Percentiles rank a stretch among this genome's conserved stretches.
These are phyloP conservation scores for Eretmochelys imbricata DNA, from an alignment of 2,113 vertebrate genomes.

Conservation along the genomic window DNA sequence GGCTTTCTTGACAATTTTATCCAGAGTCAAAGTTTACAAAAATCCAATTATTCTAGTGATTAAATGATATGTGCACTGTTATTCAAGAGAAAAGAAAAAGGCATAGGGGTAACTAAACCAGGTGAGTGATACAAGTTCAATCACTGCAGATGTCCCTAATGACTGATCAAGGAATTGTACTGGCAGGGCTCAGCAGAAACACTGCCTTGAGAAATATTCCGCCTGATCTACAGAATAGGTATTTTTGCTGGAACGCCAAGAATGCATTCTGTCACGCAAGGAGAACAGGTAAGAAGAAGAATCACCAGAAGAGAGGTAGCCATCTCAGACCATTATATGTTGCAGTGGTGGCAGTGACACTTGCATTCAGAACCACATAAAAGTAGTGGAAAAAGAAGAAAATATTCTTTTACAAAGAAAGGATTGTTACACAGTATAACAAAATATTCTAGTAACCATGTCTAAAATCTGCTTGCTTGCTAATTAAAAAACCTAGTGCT, in stretches of 20 bases:
- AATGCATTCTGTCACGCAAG: background rate
- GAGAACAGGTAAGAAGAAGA: accelerated
- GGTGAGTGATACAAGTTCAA: accelerated
- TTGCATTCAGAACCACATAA: background rate
- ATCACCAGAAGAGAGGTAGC: accelerated
- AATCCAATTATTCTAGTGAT: accelerated
- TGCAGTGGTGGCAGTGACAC: background rate
- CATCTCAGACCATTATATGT: background rate
- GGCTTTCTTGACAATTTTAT: background rate
- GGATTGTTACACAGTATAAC: background rate
- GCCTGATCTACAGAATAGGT: accelerated
- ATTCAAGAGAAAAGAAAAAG: background rate
- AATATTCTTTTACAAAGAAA: constrained; percentile 3
- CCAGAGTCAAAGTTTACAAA: background rate
- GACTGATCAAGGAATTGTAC: accelerated
- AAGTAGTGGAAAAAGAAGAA: background rate
- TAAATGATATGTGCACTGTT: accelerated
- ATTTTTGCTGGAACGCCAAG: background rate
- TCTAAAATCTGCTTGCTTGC: constrained; percentile 19
- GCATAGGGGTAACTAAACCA: accelerated
- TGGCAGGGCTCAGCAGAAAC: accelerated
- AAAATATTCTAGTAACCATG: background rate
- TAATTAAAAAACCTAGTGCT: constrained; percentile 48
- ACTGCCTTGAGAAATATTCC: accelerated
- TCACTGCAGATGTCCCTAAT: accelerated